Percentiles rank a stretch among this genome's conserved stretches.
phyloP scores from a whole-genome alignment of 2,888 invertebrate species.

The Cephus rjabovi region DNA sequence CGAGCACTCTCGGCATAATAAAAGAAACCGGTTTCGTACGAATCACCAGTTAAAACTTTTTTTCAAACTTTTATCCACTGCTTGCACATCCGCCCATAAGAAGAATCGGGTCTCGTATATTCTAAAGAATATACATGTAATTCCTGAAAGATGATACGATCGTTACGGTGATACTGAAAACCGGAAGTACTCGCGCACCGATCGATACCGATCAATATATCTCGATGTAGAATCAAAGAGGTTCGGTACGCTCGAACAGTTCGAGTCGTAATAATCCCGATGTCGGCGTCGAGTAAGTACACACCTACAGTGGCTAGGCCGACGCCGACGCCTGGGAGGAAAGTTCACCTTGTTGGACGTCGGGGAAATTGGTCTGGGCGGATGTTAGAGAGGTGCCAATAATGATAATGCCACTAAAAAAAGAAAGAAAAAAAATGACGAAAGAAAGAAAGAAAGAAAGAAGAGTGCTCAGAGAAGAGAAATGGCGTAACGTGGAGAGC shows the following conservation, averaged over 20 bases:
- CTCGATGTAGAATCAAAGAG: background rate
- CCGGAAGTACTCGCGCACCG: background rate
- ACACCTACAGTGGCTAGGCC: background rate
- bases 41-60: background rate
- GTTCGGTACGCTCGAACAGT: background rate
- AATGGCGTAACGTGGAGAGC: slow-evolving; percentile 21
- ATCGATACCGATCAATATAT: background rate
- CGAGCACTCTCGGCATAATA: background rate
- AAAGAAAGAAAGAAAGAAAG: slow-evolving; percentile 12
- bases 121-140: background rate
- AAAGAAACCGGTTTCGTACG: background rate
- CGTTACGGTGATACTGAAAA: background rate
- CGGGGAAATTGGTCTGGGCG: slow-evolving; percentile 24
- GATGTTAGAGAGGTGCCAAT: slow-evolving; percentile 7
- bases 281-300: background rate
- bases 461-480: background rate
- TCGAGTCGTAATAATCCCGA: background rate
- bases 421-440: background rate
- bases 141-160: background rate
- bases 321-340: background rate
- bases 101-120: background rate
- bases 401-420: slow-evolving; percentile 7
- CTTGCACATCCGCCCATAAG: background rate
- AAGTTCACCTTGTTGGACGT: background rate
- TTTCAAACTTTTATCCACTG: background rate